These are phyloP conservation scores for Dryobates pubescens DNA, from an alignment of 2,797 vertebrate species.

Conservation along the genomic window DNA sequence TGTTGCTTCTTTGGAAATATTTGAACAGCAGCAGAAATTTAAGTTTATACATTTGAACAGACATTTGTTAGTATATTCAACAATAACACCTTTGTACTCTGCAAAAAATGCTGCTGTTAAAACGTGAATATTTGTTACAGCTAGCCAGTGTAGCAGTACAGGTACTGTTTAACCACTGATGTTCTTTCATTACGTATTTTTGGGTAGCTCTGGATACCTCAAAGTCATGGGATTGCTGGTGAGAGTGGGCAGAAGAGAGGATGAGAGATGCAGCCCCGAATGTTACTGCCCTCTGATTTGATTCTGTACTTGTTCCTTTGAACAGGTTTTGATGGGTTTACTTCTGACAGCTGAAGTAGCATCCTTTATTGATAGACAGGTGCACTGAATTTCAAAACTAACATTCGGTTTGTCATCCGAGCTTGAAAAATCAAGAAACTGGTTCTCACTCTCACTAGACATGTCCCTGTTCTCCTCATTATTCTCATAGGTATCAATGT, in stretches of 20 bases:
- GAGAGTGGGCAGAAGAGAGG: not conserved
- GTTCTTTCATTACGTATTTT: not conserved
- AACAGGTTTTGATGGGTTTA: not conserved
- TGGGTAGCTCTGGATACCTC: not conserved
- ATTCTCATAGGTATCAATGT: not conserved
- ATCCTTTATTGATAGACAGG: not conserved
- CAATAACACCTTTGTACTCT: not conserved
- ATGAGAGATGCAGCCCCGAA: not conserved
- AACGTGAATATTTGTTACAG: not conserved
- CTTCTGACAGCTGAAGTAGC: not conserved
- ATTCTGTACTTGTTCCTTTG: not conserved
- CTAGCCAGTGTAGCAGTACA: not conserved
- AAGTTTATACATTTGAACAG: not conserved
- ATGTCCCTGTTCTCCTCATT: not conserved
- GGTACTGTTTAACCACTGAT: not conserved
- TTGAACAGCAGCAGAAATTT: not conserved
- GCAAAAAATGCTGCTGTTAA: not conserved
- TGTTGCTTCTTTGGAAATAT: not conserved
- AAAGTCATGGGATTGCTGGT: not conserved
- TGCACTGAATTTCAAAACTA: not conserved
- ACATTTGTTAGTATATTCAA: not conserved
- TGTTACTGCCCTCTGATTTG: not conserved
- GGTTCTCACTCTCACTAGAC: not conserved
- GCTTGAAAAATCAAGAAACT: not conserved
- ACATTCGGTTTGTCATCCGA: not conserved